Base-by-base conservation (phyloP, 2,888 invertebrate genomes). In the Luperina testacea region DNA sequence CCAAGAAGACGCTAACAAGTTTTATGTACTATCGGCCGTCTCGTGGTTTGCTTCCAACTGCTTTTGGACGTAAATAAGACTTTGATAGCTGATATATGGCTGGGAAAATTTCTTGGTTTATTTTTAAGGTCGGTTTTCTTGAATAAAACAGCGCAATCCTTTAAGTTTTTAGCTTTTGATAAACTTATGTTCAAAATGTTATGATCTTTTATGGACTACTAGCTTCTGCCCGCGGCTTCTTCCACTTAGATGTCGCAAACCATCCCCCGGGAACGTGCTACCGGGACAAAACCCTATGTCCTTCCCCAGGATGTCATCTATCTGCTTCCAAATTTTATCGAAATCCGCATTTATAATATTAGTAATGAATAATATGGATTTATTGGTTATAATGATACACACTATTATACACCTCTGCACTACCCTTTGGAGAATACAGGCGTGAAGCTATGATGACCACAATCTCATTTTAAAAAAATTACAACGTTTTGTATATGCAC, bases 1-100 rank as follows among this genome's bases (percentile, higher is more conserved):
- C 88, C 86, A 86, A 86, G 78, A 75, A 79, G 75, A 68, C 67
- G 42, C n/a, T 80, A 84, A 84, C 53, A 71, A 74, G 84, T 87
- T 84, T 80, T 48, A 83, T 78, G 63, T 32, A 64, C 71, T 84
- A 76, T 70, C 57, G 81, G 68, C n/a, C 57, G 75, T 59, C 57
- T 48, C 48, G 64, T 64, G 80, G 61, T 73, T 67, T 45, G 57
- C 17, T 80, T 53, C 59, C 38, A 70, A 71, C 42, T 73, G 63
- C 65, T 75, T 65, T 63, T 72, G n/a, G 75, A 67, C 80, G 63
- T 79, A 79, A 87, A 83, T 67, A 70, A 65, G 84, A 64, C 51
- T 79, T 73, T 45, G 24, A 67, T 64, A 11, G 27, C 32, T 78
- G 65, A 78, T 51, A 67, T 45, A 74, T 68, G 53, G 67, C 38